Conservation (phyloP, 2,888 invertebrate genomes). For the Drosophila kambysellisi region DNA sequence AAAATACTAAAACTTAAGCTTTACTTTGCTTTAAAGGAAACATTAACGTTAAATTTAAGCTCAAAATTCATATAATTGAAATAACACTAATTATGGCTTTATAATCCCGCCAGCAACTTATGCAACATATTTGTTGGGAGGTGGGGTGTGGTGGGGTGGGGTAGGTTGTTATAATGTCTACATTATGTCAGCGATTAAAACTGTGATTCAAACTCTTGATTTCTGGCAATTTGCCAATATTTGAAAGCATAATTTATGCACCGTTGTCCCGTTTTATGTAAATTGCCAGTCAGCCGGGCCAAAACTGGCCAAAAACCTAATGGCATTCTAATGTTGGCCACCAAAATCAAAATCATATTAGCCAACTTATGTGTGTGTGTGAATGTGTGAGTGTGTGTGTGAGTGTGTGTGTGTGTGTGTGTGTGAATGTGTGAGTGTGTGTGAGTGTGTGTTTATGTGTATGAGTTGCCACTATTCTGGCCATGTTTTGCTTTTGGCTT, state of each 20-base stretch:
- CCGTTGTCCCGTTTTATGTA: slow-evolving; percentile 57
- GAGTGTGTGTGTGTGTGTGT: slow-evolving; percentile 7
- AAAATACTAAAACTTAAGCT: not conserved
- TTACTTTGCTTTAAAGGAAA: not conserved
- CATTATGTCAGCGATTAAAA: slow-evolving; percentile 44
- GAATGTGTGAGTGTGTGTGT: not conserved
- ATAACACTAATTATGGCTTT: not conserved
- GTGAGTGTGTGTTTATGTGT: slow-evolving; percentile 6
- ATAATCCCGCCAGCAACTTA: not conserved
- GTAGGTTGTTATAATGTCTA: not conserved
- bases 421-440: not conserved
- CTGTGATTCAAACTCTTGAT: slow-evolving; percentile 50
- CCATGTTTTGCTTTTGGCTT: slow-evolving; percentile 59
- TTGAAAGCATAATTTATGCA: slow-evolving; percentile 62
- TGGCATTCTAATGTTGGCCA: slow-evolving; percentile 74
- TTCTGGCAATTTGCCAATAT: slow-evolving; percentile 58
- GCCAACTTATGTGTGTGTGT: slow-evolving; percentile 31
- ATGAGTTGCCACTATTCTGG: slow-evolving; percentile 12
- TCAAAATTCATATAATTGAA: not conserved
- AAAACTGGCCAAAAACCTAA: slow-evolving; percentile 51
- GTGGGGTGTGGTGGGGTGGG: not conserved
- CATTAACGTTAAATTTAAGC: not conserved
- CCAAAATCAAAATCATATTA: slow-evolving; percentile 78
- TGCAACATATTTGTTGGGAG: not conserved
- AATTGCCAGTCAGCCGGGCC: slow-evolving; percentile 51